Percentiles rank a stretch among this genome's conserved stretches.
These are phyloP conservation scores for Chaitophorus viminalis DNA, from an alignment of 2,888 invertebrate species.

Conservation along the genomic window DNA sequence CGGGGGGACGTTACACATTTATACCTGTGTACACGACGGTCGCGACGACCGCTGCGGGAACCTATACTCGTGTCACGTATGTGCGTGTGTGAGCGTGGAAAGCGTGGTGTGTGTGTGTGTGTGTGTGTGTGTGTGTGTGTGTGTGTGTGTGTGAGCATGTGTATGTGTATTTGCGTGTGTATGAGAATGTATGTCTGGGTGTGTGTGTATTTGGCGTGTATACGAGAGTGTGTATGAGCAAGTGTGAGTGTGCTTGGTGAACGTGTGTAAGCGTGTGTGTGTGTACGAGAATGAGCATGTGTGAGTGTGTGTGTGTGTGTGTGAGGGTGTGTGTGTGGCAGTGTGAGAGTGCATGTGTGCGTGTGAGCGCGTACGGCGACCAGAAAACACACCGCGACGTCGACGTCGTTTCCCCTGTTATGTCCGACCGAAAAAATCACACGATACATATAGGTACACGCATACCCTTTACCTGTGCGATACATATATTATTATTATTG, in stretches of 20 bases:
- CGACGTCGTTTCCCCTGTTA: not conserved
- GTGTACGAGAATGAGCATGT: too few relatives aligned
- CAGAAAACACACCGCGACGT: not conserved
- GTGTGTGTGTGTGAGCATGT: too few relatives aligned
- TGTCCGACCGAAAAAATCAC: constrained; percentile 35
- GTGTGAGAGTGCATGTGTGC: too few relatives aligned
- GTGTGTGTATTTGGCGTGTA: too few relatives aligned
- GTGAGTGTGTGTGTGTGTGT: too few relatives aligned
- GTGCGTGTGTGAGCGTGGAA: not conserved
- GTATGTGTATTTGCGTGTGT: too few relatives aligned
- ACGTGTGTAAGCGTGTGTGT: too few relatives aligned
- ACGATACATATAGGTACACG: constrained; percentile 9
- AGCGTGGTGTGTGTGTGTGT: not conserved
- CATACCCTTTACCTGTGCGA: constrained; percentile 42
- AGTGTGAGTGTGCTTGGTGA: not conserved
- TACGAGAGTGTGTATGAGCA: not conserved
- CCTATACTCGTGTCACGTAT: not conserved
- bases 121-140: too few relatives aligned
- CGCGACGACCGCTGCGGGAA: not conserved
- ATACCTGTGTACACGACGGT: constrained; percentile 29
- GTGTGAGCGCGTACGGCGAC: not conserved
- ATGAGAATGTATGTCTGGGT: too few relatives aligned
- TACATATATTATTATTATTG: constrained; percentile 32
- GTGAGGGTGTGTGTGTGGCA: too few relatives aligned
- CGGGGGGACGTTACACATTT: not conserved